These are phyloP conservation scores for Azorinus chamasolen DNA, from an alignment of 2,888 invertebrate species.

Conservation along the genomic window DNA sequence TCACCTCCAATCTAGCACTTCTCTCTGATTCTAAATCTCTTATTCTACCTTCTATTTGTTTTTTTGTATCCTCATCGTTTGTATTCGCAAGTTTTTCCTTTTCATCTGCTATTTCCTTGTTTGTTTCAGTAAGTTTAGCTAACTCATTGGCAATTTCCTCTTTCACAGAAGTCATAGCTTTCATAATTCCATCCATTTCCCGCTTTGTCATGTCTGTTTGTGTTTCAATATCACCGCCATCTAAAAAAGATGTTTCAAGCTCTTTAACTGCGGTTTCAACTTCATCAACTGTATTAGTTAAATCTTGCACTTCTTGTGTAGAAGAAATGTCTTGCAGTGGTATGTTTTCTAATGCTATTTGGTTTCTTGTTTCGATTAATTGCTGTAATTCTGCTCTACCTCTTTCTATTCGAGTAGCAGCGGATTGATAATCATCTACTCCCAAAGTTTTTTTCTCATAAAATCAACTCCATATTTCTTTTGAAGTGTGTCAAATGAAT, in stretches of 20 bases:
- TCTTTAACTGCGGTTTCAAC: slow-evolving; percentile 40
- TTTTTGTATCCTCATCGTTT: slow-evolving; percentile 18
- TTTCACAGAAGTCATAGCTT: slow-evolving; percentile 48
- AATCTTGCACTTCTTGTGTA: slow-evolving; percentile 32
- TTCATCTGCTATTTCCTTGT: slow-evolving; percentile 30
- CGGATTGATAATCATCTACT: too few species aligned
- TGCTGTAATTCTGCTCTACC: too few species aligned
- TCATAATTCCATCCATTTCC: slow-evolving; percentile 41
- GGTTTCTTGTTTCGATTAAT: slow-evolving; percentile 16
- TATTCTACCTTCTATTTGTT: slow-evolving; percentile 23
- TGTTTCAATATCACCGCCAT: slow-evolving; percentile 11
- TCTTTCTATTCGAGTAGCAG: too few species aligned
- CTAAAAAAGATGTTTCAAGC: slow-evolving; percentile 19
- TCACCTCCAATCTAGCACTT: slow-evolving; percentile 39
- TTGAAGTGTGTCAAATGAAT: slow-evolving; percentile 41
- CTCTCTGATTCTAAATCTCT: slow-evolving; percentile 38
- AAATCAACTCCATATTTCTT: slow-evolving; percentile 39
- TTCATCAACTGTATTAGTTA: slow-evolving; percentile 24
- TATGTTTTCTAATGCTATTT: slow-evolving; percentile 19
- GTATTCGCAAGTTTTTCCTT: slow-evolving; percentile 29
- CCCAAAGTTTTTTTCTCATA: slow-evolving; percentile 34
- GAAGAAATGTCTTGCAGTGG: slow-evolving; percentile 44
- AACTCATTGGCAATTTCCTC: slow-evolving; percentile 41
- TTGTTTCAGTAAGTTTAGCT: slow-evolving; percentile 38
- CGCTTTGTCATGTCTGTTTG: slow-evolving; percentile 37